Evolutionary conservation across 2,888 invertebrate genomes (phyloP).

Genomic region (Thymelicus acteon): DNA sequence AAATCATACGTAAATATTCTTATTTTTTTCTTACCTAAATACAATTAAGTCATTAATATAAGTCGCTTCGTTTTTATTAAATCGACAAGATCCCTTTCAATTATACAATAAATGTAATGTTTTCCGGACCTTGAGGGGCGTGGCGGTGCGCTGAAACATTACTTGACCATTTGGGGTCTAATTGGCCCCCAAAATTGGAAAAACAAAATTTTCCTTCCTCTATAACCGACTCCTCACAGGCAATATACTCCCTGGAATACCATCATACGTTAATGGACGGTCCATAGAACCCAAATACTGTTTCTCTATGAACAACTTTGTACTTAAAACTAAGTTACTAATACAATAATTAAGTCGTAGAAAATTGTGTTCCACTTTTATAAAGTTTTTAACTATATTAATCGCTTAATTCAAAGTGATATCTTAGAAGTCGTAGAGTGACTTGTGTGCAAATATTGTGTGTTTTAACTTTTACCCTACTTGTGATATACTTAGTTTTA

Average conservation of each 20-base stretch:
- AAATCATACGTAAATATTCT: neutral
- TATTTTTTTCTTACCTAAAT: slow-evolving; percentile 2
- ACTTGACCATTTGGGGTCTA: too few relatives aligned
- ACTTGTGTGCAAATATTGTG: slow-evolving; percentile 20
- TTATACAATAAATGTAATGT: too few relatives aligned
- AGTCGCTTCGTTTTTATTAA: neutral
- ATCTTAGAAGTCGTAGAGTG: slow-evolving; percentile 1
- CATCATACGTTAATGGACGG: neutral
- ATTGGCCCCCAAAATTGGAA: too few relatives aligned
- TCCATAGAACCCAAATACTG: neutral
- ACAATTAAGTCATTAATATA: slow-evolving; percentile 3
- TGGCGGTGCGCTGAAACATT: too few relatives aligned
- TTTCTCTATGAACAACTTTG: neutral
- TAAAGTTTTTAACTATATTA: neutral
- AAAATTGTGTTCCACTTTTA: neutral
- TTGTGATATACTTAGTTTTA: neutral
- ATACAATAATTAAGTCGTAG: neutral
- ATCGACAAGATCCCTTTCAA: neutral
- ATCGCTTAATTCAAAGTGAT: neutral
- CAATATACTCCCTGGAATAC: too few relatives aligned
- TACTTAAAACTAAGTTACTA: neutral
- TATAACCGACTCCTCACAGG: too few relatives aligned
- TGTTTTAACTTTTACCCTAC: neutral
- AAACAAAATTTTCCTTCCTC: too few relatives aligned
- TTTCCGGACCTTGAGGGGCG: too few relatives aligned